phyloP scores from a whole-genome alignment of 64 coral and sea anemone genomes.

The Montipora efflorescens region DNA sequence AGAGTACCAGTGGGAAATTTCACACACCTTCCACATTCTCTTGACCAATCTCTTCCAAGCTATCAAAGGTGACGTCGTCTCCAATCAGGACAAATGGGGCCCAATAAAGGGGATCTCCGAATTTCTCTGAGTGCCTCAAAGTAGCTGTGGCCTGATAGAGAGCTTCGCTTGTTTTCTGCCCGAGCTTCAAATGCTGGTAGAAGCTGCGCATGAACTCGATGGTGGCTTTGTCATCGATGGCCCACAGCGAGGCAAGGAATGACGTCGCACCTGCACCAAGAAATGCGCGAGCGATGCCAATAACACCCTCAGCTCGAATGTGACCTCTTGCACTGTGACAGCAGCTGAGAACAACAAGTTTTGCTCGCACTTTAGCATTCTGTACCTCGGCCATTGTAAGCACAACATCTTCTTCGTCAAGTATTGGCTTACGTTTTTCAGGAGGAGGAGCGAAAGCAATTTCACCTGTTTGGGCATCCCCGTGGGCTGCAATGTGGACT shows the following conservation, averaged over 20 bases:
- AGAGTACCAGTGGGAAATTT: neutral
- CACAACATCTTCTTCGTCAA: conserved; percentile 34
- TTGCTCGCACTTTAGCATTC: conserved; percentile 21
- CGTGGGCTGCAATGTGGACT: conserved; percentile 46
- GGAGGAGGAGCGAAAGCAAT: conserved; percentile 19
- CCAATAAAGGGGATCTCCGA: neutral
- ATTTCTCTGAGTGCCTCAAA: neutral
- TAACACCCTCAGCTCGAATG: conserved; percentile 20
- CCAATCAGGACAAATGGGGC: conserved; percentile 64
- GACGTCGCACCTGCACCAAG: conserved; percentile 42
- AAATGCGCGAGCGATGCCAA: conserved; percentile 60
- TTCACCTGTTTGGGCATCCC: neutral
- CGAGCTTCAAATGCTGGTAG: conserved; percentile 30
- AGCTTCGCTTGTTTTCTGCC: conserved; percentile 43
- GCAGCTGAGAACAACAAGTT: conserved; percentile 56
- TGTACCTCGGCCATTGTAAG: conserved; percentile 54
- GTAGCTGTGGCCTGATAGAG: conserved; percentile 25
- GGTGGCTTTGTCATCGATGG: conserved; percentile 16
- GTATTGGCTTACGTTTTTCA: neutral
- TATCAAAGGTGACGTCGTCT: conserved; percentile 55
- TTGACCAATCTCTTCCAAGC: conserved; percentile 18
- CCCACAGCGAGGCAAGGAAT: conserved; percentile 36
- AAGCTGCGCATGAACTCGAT: conserved; percentile 33
- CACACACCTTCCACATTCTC: conserved; percentile 5
- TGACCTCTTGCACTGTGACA: conserved; percentile 18